Base-by-base conservation (phyloP, 2,113 vertebrate species). In the Pseudorhombus dupliciocellatus region DNA sequence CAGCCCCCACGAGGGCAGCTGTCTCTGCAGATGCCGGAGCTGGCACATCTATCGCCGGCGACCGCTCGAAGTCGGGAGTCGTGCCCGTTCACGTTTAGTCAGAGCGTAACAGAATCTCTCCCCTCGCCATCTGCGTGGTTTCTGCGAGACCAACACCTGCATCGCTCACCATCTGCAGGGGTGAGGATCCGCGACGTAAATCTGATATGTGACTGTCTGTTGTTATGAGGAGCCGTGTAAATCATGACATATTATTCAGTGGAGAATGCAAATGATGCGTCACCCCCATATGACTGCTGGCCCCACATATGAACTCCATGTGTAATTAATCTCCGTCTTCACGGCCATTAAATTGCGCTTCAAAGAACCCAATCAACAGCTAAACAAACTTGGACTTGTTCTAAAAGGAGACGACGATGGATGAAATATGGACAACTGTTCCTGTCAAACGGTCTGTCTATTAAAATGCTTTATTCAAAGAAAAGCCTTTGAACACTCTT, bases 31-130 rank as follows among this genome's bases (percentile, higher is more conserved):
- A 81, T 79, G 59, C 72, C 54, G 37, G 59, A 60, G 30, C 52
- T 75, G 72, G 53, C 37, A 55, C 69, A 55, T 75, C 79, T 51
- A 52, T 54, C 15, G 30, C 54, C 70, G 42, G 61, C 0, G 16
- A 84, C 52, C 28, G 73, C 70, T 87, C 75, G 75, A 57, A 74
- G 76, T 72, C n/a, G 25, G 25, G 62, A 51, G n/a, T 51, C 68
- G 61, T 77, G 74, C 59, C 72, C 64, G 34, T 70, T 90, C 75
- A 66, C 72, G 65, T 86, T 77, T 28, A 56, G 72, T 81, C 81
- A 88, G 60, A 70, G 80, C 25, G 64, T 66, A 71, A 74, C 68
- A 59, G 48, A 48, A 79, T 82, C 64, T 37, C 34, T 77, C 26
- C 56, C 71, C 46, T 12, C 21, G 50, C 24, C 24, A 16, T 53